Percentiles rank a stretch among this genome's conserved stretches.
phyloP scores from a whole-genome alignment of 2,888 invertebrate genomes.

The Harpalus rufipes region DNA sequence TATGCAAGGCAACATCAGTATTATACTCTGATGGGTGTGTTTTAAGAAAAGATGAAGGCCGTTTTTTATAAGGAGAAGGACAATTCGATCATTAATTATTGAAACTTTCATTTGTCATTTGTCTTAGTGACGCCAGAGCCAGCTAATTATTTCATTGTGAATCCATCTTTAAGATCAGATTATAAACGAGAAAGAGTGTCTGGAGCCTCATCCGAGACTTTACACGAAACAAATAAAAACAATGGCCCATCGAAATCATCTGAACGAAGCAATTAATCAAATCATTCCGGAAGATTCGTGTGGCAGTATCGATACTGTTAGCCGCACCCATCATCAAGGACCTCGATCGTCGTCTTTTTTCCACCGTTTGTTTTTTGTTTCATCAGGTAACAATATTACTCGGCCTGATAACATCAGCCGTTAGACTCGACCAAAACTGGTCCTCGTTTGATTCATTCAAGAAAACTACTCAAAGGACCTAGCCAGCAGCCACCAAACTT shows the following conservation, averaged over 20 bases:
- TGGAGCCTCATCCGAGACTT: conserved; percentile 35
- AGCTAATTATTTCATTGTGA: conserved; percentile 52
- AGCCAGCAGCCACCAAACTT: neutral
- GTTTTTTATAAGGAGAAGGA: neutral
- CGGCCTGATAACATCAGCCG: conserved; percentile 62
- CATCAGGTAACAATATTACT: conserved; percentile 63
- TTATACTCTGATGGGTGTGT: neutral
- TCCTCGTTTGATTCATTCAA: conserved; percentile 57
- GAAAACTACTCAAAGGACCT: conserved; percentile 29
- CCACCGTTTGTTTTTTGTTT: conserved; percentile 56
- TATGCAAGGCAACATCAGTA: no score
- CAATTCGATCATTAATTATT: conserved; percentile 25
- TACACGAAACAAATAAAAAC: conserved; percentile 54
- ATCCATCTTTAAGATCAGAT: conserved; percentile 52
- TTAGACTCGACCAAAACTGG: conserved; percentile 53
- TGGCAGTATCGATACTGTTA: conserved; percentile 54
- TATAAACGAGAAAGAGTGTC: conserved; percentile 49
- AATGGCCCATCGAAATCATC: conserved; percentile 43
- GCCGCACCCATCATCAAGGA: conserved; percentile 58
- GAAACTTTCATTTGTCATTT: conserved; percentile 39
- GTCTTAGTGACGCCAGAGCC: conserved; percentile 23
- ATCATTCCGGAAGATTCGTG: conserved; percentile 57
- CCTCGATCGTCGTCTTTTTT: conserved; percentile 43
- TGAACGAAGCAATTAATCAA: conserved; percentile 58
- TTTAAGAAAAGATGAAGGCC: neutral